A percentile compares a stretch with the other conserved stretches of the same genome.
Evolutionary conservation across 2,797 vertebrate species (phyloP).

Genomic region (Anomalospiza imberbis): DNA sequence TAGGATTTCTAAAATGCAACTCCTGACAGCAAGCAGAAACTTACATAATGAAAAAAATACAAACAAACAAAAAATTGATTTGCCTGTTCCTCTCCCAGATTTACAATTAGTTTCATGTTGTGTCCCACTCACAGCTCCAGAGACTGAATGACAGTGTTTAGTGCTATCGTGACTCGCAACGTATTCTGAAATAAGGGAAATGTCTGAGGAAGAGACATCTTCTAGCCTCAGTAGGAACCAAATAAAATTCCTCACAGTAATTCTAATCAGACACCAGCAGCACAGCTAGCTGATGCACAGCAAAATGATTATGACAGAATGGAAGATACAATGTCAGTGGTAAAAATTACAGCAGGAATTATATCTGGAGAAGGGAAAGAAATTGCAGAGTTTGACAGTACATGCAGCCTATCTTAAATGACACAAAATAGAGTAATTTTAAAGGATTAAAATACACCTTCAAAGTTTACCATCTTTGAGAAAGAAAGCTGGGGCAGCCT

Average conservation of each 20-base stretch:
- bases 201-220: not conserved
- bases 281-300: conserved; percentile 26
- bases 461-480: not conserved
- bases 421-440: not conserved
- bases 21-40: not conserved
- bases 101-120: not conserved
- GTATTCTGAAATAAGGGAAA: not conserved
- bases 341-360: conserved; percentile 32
- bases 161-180: not conserved
- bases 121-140: not conserved
- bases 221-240: not conserved
- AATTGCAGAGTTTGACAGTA: conserved; percentile 12
- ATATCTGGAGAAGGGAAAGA: not conserved
- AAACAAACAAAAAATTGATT: not conserved
- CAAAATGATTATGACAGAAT: not conserved
- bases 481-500: not conserved
- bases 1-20: not conserved
- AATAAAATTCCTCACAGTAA: conserved; percentile 22
- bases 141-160: not conserved
- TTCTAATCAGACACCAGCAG: conserved; percentile 35
- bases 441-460: conserved; percentile 20
- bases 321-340: conserved; percentile 9
- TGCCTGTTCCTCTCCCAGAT: rapidly evolving
- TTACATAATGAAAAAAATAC: not conserved
- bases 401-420: not conserved